Base-by-base conservation (phyloP, 1,140 invertebrate genomes). In the Aplysia californica region DNA sequence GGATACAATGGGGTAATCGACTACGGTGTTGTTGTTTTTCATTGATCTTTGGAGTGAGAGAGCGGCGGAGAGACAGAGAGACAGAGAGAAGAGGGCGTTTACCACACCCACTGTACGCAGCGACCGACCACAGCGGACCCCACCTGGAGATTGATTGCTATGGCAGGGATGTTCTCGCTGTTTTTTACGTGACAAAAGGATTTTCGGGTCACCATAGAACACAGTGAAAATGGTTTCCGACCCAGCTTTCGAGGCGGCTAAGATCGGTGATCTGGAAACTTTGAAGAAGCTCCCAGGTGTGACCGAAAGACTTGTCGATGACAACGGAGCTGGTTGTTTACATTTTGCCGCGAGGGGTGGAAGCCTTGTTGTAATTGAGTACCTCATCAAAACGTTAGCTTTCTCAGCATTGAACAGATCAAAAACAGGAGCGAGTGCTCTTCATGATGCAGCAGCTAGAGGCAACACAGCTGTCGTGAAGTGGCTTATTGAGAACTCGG, bases 271-370 rank as follows among this genome's bases (percentile, higher is more conserved):
- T 35, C 35, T 75, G 18, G 39, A 41, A n/a, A 66, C 58, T 3
- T 20, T 75, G 6, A 64, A 33, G 44, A 64, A 33, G 10, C 31
- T 65, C 23, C 20, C 36, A 20, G 3, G 72, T 21, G 44, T 84
- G 26, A 80, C 69, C 20, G 80, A 83, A 44, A 77, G 38, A 1
- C 26, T 83, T 1, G 79, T 72, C 21, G 90, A 90, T 59, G 77
- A 84, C 5, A 82, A 85, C 35, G 89, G 89, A 1, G 89, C 90
- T 1, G 87, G 82, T 39, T 87, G 88, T 75, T 78, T 90, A 39
- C 90, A 91, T 78, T 90, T 90, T 78, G 91, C 89, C 0, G 90
- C 89, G 18, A 83, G 90, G 21, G 87, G 85, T 61, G 89, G 89
- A 1, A 77, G 82, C 26, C 75, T 89, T 2, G 80, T 85, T n/a